Percentiles rank a stretch among this genome's conserved stretches.
Evolutionary conservation across 2,797 vertebrate species (phyloP).

Genomic region (Cirrhinus molitorella): DNA sequence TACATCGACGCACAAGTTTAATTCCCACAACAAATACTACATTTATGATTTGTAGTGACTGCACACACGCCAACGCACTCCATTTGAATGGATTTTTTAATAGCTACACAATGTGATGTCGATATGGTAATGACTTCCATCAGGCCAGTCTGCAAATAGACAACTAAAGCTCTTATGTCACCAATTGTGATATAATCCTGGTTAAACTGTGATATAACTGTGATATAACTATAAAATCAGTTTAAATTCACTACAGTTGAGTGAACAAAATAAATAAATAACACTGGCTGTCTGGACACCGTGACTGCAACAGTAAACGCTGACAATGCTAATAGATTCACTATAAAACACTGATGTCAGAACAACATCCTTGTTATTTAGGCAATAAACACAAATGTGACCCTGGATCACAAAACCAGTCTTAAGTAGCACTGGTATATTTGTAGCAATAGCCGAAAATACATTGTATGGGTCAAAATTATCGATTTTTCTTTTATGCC

Average conservation of each 20-base stretch:
- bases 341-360: not conserved
- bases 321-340: not conserved
- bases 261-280: not conserved
- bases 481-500: too few relatives aligned
- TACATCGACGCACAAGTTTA: constrained; percentile 77
- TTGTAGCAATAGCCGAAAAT: too few relatives aligned
- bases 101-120: not conserved
- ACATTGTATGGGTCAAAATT: too few relatives aligned
- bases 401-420: too few relatives aligned
- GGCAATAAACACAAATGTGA: not conserved
- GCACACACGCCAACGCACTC: not conserved
- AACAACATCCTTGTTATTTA: not conserved
- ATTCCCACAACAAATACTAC: constrained; percentile 68
- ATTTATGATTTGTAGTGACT: constrained; percentile 14
- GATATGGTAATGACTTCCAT: not conserved
- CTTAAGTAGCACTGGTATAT: too few relatives aligned
- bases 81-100: constrained; percentile 16
- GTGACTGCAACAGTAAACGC: not conserved
- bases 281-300: not conserved
- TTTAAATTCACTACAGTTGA: constrained; percentile 5
- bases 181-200: constrained; percentile 10
- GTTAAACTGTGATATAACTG: constrained; percentile 36
- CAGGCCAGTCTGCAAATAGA: constrained; percentile 18
- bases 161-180: constrained; percentile 31
- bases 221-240: constrained; percentile 54